Conservation (phyloP, 2,888 invertebrate species). For the Drosophila demipolita region DNA sequence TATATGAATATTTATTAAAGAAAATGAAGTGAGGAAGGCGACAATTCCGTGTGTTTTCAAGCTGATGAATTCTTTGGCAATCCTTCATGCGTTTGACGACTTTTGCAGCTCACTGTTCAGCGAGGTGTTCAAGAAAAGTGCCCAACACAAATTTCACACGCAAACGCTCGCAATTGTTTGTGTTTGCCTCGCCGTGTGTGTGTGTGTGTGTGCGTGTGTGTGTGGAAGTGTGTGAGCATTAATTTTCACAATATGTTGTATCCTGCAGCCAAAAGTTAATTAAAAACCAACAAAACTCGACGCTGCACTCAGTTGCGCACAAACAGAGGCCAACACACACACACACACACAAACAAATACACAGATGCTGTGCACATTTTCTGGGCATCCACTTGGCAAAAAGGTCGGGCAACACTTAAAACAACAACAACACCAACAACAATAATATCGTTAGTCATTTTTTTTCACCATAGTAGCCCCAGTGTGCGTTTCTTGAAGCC, state of each 20-base stretch:
- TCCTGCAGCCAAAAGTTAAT: constrained; percentile 85
- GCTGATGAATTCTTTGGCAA: constrained; percentile 32
- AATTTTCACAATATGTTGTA: constrained; percentile 84
- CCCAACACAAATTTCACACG: constrained; percentile 52
- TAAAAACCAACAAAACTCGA: constrained; percentile 85
- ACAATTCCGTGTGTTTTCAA: constrained; percentile 26
- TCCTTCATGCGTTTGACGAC: constrained; percentile 38
- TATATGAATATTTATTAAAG: constrained; percentile 1
- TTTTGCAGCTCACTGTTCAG: constrained; percentile 6
- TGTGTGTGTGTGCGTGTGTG: constrained; percentile 34
- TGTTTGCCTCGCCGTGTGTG: constrained; percentile 45
- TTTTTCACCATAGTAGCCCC: constrained; percentile 31
- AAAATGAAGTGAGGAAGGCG: neutral
- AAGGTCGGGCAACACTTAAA: constrained; percentile 41
- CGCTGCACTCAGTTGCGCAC: constrained; percentile 49
- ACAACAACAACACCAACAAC: constrained; percentile 16
- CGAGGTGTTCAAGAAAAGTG: constrained; percentile 37
- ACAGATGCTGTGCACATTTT: constrained; percentile 3
- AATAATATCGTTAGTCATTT: constrained; percentile 52
- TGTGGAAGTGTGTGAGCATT: constrained; percentile 64
- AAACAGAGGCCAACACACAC: constrained; percentile 7
- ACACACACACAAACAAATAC: constrained; percentile 16
- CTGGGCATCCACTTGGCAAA: constrained; percentile 49
- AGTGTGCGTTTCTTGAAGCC: constrained; percentile 33
- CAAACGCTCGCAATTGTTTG: constrained; percentile 45